Percentiles rank a stretch among this genome's conserved stretches.
These are phyloP conservation scores for Litoditis marina DNA, from an alignment of 2,888 invertebrate species.

Conservation along the genomic window DNA sequence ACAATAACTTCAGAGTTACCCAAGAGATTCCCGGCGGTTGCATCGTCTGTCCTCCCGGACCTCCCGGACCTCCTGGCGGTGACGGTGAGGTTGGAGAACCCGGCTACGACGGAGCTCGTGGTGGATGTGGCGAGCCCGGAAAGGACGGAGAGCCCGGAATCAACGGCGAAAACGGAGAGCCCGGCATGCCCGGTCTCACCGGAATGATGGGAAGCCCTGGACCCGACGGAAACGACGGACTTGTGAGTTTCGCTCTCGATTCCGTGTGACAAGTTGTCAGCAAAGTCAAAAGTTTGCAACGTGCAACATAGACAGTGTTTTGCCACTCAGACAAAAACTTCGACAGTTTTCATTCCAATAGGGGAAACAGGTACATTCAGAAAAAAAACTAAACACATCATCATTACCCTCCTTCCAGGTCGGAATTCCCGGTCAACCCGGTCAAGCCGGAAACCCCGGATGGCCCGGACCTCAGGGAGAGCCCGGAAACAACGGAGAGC, in stretches of 20 bases:
- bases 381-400: too few species aligned
- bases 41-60: constrained; percentile 37
- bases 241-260: too few species aligned
- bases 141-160: constrained; percentile 11
- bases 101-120: constrained; percentile 36
- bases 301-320: too few species aligned
- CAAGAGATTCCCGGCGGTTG: constrained; percentile 43
- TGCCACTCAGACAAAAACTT: too few species aligned
- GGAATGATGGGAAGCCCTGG: constrained; percentile 25
- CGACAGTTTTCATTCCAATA: too few species aligned
- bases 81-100: constrained; percentile 34
- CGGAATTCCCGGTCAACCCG: constrained; percentile 35
- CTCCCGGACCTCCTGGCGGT: constrained; percentile 36
- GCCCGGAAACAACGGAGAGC: constrained; percentile 39
- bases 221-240: constrained; percentile 20
- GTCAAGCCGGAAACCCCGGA: constrained; percentile 38
- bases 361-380: not conserved
- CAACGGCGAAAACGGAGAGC: constrained; percentile 35
- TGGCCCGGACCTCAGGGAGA: constrained; percentile 42
- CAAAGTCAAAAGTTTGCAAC: not conserved
- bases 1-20: constrained; percentile 14
- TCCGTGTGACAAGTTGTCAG: not conserved
- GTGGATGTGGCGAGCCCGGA: constrained; percentile 35
- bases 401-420: too few species aligned
- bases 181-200: constrained; percentile 32